Percentiles rank a stretch among this genome's conserved stretches.
phyloP scores from a whole-genome alignment of 1,140 invertebrate species.

The Zaprionus inermis region DNA sequence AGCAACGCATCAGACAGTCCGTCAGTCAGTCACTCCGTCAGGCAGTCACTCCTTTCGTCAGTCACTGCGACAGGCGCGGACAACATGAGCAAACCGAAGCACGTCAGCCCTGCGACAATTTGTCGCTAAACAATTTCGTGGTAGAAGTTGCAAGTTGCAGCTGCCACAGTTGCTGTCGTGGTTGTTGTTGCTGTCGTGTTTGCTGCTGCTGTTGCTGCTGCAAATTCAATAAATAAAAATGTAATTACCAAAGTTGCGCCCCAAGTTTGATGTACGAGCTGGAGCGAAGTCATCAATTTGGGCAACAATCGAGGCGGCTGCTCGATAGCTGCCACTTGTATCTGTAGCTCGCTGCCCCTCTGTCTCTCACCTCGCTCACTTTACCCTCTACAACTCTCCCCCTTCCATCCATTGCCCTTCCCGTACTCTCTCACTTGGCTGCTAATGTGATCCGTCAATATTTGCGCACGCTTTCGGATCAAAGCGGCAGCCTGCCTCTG shows the following conservation, averaged over 20 bases:
- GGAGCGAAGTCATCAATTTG: constrained; percentile 4
- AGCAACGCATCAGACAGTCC: constrained; percentile 26
- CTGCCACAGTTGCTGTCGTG: constrained; percentile 22
- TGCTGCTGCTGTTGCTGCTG: constrained; percentile 17
- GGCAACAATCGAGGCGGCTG: neutral
- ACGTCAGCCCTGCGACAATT: constrained; percentile 73
- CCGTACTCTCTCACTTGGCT: neutral
- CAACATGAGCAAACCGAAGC: constrained; percentile 38
- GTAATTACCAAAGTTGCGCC: constrained; percentile 59
- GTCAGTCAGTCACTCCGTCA: constrained; percentile 11
- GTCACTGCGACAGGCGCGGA: constrained; percentile 20
- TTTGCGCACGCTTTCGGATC: constrained; percentile 62
- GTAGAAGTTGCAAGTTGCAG: constrained; percentile 46
- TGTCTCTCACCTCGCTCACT: neutral
- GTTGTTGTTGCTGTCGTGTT: constrained; percentile 24
- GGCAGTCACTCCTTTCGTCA: constrained; percentile 10
- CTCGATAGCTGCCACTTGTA: too few relatives aligned
- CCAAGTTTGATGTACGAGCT: constrained; percentile 46
- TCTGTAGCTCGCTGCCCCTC: neutral
- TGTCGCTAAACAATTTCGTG: constrained; percentile 78
- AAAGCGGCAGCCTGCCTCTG: constrained; percentile 50
- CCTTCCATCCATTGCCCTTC: neutral
- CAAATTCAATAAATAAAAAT: constrained; percentile 83
- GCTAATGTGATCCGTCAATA: constrained; percentile 68
- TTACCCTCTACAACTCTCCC: neutral